Evolutionary conservation across 2,797 vertebrate genomes (phyloP), one percentile per base, ranked within the genome.

Genomic region (Tolypeutes matacus): DNA sequence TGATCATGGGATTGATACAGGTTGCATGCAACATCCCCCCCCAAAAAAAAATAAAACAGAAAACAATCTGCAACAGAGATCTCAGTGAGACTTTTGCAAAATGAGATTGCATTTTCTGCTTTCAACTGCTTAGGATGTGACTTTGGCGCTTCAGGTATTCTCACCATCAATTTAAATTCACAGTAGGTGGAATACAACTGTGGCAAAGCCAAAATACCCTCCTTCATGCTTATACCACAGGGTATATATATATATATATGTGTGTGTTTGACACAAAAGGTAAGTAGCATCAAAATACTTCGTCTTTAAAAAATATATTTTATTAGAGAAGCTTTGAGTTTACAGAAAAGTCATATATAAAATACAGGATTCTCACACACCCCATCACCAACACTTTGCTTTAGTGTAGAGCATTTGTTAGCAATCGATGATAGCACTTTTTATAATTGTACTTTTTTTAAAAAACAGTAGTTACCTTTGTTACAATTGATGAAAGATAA

Each of bases 101-200:
- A n/a, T 88, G 31, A 56, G 39, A 20, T 80, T 81, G 23, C 11
- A 21, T 72, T 94, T 85, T 86, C 58, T 90, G 64, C 49, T 83
- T 2, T 88, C 51, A 62, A 25, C 42, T 92, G 92, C 93, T 81
- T 75, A 89, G 75, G 21, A 49, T 72, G 5, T 36, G 64, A 42
- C 88, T 96, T 86, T 77, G 69, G 67, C 90, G 36, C 17, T 51
- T 76, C 65, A n/a, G 9, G 31, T 82, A 62, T n/a, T 95, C 77
- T 62, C 36, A 58, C 27, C 10, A 53, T n/a, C 75, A 73, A 92
- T 49, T 70, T 64, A 70, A 73, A 31, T 39, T 53, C 56, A 15
- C 5, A 80, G 46, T 27, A 86, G n/a, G 73, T 86, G 51, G 34
- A 78, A 78, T 34, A 64, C 10, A 95, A 36, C n/a, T 23, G 23